Evolutionary conservation across 1,140 invertebrate genomes (phyloP).

Genomic region (Odontomachus brunneus): DNA sequence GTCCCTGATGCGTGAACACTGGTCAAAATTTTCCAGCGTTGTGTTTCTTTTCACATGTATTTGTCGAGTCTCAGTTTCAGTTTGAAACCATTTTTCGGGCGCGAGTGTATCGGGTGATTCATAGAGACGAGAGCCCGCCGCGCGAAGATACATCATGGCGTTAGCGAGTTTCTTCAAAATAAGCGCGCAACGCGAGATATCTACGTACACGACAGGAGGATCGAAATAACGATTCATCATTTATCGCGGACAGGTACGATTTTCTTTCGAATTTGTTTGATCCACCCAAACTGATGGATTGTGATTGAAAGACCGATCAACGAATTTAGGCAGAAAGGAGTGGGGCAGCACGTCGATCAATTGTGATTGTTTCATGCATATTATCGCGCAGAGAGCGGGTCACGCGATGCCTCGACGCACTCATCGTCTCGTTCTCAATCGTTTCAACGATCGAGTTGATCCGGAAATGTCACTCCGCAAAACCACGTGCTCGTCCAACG

Average conservation of each 20-base stretch:
- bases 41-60: background rate
- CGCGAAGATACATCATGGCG: background rate
- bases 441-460: background rate
- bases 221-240: conserved; percentile 68
- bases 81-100: conserved; percentile 5
- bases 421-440: conserved; percentile 21
- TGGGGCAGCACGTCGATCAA: conserved; percentile 10
- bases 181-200: background rate
- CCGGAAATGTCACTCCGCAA: background rate
- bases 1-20: background rate
- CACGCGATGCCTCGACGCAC: background rate
- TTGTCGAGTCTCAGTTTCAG: background rate
- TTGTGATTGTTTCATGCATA: conserved; percentile 25
- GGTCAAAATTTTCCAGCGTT: background rate
- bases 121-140: background rate
- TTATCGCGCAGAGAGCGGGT: conserved; percentile 19
- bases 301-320: conserved; percentile 59
- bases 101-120: background rate
- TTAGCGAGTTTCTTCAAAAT: conserved; percentile 2
- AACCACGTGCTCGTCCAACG: no score
- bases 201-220: conserved; percentile 20
- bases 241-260: conserved; percentile 65
- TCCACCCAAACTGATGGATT: conserved; percentile 63
- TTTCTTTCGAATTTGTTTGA: conserved; percentile 72
- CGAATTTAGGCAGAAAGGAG: conserved; percentile 8